A percentile compares a stretch with the other conserved stretches of the same genome.
Conservation (phyloP, 1,140 invertebrate species). For the Venturia canescens region DNA sequence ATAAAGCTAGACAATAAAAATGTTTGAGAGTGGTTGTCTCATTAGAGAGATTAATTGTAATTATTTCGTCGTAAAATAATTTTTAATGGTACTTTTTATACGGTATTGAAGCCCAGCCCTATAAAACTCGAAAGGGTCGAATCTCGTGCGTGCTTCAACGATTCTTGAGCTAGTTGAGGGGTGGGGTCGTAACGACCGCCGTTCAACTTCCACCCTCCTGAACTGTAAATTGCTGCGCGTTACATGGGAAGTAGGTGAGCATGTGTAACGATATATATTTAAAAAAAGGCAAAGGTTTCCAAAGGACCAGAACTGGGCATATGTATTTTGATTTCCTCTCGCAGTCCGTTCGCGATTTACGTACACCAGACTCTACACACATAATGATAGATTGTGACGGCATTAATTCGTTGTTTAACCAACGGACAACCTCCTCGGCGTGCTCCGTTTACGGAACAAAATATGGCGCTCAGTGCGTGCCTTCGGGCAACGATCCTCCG, state of each 20-base stretch:
- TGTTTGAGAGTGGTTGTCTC: no score
- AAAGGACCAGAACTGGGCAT: slow-evolving; percentile 16
- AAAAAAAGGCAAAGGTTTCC: background rate
- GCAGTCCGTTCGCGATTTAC: slow-evolving; percentile 23
- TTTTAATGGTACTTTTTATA: background rate
- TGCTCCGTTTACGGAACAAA: slow-evolving; percentile 69
- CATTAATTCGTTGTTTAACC: slow-evolving; percentile 70
- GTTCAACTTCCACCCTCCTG: slow-evolving; percentile 2
- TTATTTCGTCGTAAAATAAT: slow-evolving; percentile 8
- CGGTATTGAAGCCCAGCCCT: background rate
- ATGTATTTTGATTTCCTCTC: background rate
- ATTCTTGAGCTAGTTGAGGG: background rate
- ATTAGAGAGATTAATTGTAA: background rate
- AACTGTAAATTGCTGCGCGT: slow-evolving; percentile 3
- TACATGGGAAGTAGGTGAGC: slow-evolving; percentile 38
- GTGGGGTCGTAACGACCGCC: slow-evolving; percentile 1
- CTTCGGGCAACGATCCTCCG: slow-evolving; percentile 44
- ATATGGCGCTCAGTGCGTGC: slow-evolving; percentile 62
- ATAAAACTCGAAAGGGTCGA: background rate
- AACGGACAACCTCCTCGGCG: slow-evolving; percentile 66
- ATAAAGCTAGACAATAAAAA: background rate
- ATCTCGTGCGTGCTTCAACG: background rate
- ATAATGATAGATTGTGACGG: slow-evolving; percentile 64
- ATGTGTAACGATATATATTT: slow-evolving; percentile 24
- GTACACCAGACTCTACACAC: background rate